phyloP scores from a whole-genome alignment of 2,113 vertebrate genomes.

The Trogon surrucura region DNA sequence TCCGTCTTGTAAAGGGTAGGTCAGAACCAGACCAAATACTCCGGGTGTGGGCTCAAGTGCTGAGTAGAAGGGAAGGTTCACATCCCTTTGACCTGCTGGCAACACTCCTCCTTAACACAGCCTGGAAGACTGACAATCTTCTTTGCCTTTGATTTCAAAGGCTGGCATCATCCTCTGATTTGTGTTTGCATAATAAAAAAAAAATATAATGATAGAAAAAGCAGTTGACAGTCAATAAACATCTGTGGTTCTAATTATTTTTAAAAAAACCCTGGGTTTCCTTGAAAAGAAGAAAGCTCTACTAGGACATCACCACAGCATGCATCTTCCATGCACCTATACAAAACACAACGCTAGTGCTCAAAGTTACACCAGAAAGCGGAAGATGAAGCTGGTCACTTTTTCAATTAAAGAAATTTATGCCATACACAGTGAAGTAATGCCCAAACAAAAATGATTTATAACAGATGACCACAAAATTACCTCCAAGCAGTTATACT shows the following conservation, averaged over 20 bases:
- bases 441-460: not conserved
- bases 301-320: not conserved
- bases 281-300: not conserved
- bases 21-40: not conserved
- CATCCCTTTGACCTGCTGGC: not conserved
- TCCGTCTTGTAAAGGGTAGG: not conserved
- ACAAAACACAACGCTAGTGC: not conserved
- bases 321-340: not conserved
- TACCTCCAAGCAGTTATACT: not conserved
- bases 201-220: not conserved
- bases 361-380: not conserved
- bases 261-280: not conserved
- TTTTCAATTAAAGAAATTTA: not conserved
- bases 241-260: not conserved
- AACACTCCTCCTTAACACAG: not conserved
- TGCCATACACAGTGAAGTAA: not conserved
- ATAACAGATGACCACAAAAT: not conserved
- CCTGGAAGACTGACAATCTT: accelerated
- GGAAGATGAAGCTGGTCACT: not conserved
- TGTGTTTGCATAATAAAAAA: not conserved
- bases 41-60: not conserved
- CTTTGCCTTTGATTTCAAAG: not conserved
- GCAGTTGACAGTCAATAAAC: not conserved
- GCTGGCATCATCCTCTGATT: not conserved
- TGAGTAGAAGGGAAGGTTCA: not conserved